Evolutionary conservation across 2,113 vertebrate genomes (phyloP).

Genomic region (Gallinago undulata): DNA sequence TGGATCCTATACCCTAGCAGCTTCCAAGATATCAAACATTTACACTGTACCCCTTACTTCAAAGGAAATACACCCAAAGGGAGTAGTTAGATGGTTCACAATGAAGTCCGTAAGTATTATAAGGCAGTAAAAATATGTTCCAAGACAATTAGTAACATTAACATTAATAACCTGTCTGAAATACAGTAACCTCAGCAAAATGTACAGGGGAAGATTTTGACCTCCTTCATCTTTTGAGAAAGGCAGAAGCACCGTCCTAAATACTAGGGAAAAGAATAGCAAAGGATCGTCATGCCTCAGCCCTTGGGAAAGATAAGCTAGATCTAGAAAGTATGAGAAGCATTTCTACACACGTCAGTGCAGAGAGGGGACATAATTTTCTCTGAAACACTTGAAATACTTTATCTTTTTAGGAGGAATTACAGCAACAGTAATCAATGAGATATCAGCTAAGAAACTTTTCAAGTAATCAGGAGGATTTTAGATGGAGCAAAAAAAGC

Average conservation of each 20-base stretch:
- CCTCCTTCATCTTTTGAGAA: not conserved
- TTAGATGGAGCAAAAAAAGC: not conserved
- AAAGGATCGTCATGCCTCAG: not conserved
- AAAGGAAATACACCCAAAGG: not conserved
- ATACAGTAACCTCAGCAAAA: not conserved
- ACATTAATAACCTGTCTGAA: not conserved
- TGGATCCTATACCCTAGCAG: not conserved
- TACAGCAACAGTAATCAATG: not conserved
- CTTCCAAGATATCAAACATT: not conserved
- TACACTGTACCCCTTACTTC: not conserved
- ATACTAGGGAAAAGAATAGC: not conserved
- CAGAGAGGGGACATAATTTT: not conserved
- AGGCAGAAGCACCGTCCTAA: not conserved
- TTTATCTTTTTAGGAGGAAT: not conserved
- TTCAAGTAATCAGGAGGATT: not conserved
- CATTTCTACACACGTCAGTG: constrained; percentile 2
- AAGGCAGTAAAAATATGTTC: not conserved
- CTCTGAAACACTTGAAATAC: not conserved
- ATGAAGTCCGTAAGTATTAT: not conserved
- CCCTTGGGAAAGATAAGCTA: constrained; percentile 21
- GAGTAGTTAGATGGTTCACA: not conserved
- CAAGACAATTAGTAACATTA: not conserved
- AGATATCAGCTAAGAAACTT: not conserved
- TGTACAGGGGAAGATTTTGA: not conserved
- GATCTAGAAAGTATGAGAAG: constrained; percentile 27